Percentiles rank a stretch among this genome's conserved stretches.
Evolutionary conservation across 2,797 vertebrate genomes (phyloP).

Genomic region (Halcyon smyrnensis): DNA sequence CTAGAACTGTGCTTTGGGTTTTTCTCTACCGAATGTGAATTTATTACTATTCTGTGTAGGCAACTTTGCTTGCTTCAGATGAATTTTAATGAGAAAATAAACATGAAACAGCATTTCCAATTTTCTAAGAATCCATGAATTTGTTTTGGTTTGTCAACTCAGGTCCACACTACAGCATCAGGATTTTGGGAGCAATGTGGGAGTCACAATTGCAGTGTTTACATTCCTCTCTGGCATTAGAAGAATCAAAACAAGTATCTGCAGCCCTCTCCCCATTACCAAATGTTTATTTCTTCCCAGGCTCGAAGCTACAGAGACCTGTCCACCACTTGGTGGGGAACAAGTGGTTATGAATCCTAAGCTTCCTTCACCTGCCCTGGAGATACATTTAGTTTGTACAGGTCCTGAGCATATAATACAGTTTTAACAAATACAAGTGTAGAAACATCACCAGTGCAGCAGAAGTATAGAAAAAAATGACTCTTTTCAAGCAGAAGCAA

Average conservation of each 20-base stretch:
- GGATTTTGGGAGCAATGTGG: not conserved
- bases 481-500: not conserved
- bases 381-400: not conserved
- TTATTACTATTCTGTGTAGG: not conserved
- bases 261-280: not conserved
- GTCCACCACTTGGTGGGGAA: not conserved
- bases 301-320: not conserved
- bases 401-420: rapidly evolving
- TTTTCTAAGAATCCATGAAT: not conserved
- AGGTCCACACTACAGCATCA: not conserved
- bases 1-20: not conserved
- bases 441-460: not conserved
- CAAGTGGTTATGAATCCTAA: not conserved
- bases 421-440: not conserved
- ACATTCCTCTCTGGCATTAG: not conserved
- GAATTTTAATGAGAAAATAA: not conserved
- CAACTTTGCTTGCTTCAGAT: not conserved
- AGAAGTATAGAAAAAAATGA: not conserved
- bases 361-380: not conserved
- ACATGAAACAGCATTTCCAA: not conserved
- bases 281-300: not conserved
- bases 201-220: not conserved
- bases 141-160: not conserved
- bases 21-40: not conserved
- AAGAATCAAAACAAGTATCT: not conserved